Base-by-base conservation (phyloP, 2,888 invertebrate genomes). In the Philaethria dido region DNA sequence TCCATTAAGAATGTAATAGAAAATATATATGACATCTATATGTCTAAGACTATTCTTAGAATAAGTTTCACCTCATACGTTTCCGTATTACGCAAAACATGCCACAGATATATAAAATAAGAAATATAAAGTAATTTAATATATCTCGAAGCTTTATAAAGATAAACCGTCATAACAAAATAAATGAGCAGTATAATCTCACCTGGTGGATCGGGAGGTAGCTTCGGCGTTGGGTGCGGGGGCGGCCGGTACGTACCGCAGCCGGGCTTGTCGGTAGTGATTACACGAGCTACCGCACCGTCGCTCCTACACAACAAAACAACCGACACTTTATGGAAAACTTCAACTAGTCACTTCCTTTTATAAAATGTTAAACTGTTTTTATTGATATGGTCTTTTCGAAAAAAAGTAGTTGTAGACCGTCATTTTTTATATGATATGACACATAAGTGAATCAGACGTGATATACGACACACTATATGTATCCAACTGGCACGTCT, bases 201-300 rank as follows among this genome's bases (percentile, higher is more conserved):
- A 92, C 92, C 92, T 78, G 92, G 90, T 25, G 92, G 92, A 14
- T 92, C 92, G 0, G 92, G 92, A 3, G 91, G 91, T 22, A 92
- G 75, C 62, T 92, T 92, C 0, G 89, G 85, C 11, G 88, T 83
- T 70, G 87, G 90, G 69, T 89, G 91, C 13, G 89, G 85, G 0
- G 91, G 89, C 44, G 90, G 89, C 18, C 91, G 79, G 75, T 92
- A 92, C 0, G 92, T 92, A 13, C 90, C 91, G 68, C 91, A 91
- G 0, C 80, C 71, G 0, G 88, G 83, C 69, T 92, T 92, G 73
- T 92, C 91, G 0, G 80, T 89, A 13, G 87, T 87, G 3, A 87
- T 85, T 16, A 89, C 88, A 3, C 90, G 80, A 2, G 86, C 86
- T 0, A 79, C 86, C 0, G 83, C 88, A 8, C 85, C 89, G 29